A percentile compares a stretch with the other conserved stretches of the same genome.
Conservation (phyloP, 2,797 vertebrate species). For the Zalophus californianus region DNA sequence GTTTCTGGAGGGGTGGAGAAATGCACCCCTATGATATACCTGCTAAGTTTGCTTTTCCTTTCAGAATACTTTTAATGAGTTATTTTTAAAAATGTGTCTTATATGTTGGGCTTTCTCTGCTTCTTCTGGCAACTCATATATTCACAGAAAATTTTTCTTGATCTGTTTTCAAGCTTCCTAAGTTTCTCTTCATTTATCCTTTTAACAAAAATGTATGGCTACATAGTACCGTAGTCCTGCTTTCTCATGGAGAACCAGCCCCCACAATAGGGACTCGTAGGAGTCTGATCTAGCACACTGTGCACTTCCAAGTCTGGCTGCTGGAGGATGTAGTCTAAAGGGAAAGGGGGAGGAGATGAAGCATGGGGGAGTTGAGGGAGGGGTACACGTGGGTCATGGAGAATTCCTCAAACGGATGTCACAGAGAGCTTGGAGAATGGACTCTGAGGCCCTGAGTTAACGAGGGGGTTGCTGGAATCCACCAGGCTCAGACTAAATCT, state of each 20-base stretch:
- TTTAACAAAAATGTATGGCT: neutral
- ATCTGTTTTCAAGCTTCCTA: neutral
- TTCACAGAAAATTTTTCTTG: neutral
- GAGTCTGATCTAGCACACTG: neutral
- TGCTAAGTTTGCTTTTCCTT: neutral
- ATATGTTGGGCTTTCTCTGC: neutral
- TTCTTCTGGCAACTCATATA: neutral
- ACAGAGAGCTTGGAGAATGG: neutral
- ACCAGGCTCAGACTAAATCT: neutral
- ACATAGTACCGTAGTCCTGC: neutral
- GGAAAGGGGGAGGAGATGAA: neutral
- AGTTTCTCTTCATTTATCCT: neutral
- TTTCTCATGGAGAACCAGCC: neutral
- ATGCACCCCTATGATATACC: neutral
- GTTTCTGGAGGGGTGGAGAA: neutral
- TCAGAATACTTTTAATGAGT: neutral
- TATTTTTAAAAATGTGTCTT: slow-evolving; percentile 21
- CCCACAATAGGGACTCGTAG: neutral
- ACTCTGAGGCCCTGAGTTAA: neutral
- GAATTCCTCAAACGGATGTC: neutral
- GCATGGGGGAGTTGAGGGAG: neutral
- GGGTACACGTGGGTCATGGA: neutral
- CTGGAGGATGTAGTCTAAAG: neutral
- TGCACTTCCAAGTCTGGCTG: neutral
- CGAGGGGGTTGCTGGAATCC: neutral